phyloP scores from a whole-genome alignment of 2,113 vertebrate genomes.

The Rhinogobius similis region DNA sequence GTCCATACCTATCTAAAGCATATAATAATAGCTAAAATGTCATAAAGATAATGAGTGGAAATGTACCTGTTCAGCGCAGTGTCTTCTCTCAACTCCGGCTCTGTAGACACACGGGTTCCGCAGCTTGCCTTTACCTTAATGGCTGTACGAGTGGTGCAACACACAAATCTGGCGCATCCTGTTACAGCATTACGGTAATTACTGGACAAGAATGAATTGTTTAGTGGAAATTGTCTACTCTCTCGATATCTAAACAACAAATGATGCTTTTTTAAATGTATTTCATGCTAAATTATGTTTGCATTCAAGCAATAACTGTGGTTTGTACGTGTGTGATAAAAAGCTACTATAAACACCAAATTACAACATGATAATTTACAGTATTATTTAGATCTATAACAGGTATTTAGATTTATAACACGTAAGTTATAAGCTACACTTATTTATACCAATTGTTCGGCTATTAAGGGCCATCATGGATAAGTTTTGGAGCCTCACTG shows the following conservation, averaged over 20 bases:
- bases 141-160: constrained; percentile 10
- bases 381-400: too few relatives aligned
- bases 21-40: neutral
- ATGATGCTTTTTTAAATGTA: too few relatives aligned
- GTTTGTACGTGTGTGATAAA: neutral
- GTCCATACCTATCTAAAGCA: neutral
- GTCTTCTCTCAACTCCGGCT: constrained; percentile 69
- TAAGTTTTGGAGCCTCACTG: too few relatives aligned
- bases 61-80: constrained; percentile 76
- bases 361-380: too few relatives aligned
- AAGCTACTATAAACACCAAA: too few relatives aligned
- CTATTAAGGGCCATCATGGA: too few relatives aligned
- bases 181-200: constrained; percentile 40
- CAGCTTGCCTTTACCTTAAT: constrained; percentile 72
- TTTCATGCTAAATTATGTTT: too few relatives aligned
- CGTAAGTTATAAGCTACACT: too few relatives aligned
- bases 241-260: too few relatives aligned
- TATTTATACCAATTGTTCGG: too few relatives aligned
- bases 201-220: neutral
- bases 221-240: neutral
- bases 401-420: too few relatives aligned
- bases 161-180: neutral
- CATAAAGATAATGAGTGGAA: constrained; percentile 7
- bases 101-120: constrained; percentile 51
- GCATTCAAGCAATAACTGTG: neutral